These are phyloP conservation scores for Trogon melanurus DNA, from an alignment of 2,113 vertebrate species.

Conservation along the genomic window DNA sequence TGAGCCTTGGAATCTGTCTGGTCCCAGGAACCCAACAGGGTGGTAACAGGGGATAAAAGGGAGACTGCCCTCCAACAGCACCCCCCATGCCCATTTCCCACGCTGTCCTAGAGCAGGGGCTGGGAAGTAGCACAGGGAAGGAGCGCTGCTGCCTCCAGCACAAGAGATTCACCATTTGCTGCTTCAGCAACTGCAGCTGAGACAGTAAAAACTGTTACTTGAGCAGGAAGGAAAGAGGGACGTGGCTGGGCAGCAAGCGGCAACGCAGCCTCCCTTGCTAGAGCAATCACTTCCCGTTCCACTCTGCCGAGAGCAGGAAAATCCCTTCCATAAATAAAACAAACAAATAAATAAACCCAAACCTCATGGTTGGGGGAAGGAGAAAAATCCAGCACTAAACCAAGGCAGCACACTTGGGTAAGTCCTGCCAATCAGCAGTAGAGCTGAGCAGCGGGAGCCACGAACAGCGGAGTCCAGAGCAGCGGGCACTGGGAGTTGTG, in stretches of 20 bases:
- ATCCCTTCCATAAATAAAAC: constrained; percentile 34
- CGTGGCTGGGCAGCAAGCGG: not conserved
- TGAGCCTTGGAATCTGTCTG: not conserved
- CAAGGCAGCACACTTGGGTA: not conserved
- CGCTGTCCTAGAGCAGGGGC: not conserved
- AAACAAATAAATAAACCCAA: constrained; percentile 11
- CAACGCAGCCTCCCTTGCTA: not conserved
- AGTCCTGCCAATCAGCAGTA: fast-evolving
- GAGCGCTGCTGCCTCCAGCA: not conserved
- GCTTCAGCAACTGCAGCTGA: not conserved
- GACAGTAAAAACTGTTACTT: not conserved
- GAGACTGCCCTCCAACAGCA: not conserved
- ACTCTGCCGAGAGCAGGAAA: constrained; percentile 15
- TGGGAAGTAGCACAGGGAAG: not conserved
- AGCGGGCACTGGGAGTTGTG: not conserved
- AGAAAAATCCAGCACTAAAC: not conserved
- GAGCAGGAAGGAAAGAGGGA: not conserved
- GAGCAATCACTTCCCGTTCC: not conserved
- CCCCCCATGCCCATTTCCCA: not conserved
- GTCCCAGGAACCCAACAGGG: not conserved
- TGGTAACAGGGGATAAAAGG: not conserved
- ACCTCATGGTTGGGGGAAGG: not conserved
- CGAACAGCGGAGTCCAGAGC: not conserved
- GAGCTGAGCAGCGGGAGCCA: not conserved
- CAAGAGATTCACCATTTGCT: not conserved